Evolutionary conservation across 2,113 vertebrate genomes (phyloP).

Genomic region (Bos taurus): DNA sequence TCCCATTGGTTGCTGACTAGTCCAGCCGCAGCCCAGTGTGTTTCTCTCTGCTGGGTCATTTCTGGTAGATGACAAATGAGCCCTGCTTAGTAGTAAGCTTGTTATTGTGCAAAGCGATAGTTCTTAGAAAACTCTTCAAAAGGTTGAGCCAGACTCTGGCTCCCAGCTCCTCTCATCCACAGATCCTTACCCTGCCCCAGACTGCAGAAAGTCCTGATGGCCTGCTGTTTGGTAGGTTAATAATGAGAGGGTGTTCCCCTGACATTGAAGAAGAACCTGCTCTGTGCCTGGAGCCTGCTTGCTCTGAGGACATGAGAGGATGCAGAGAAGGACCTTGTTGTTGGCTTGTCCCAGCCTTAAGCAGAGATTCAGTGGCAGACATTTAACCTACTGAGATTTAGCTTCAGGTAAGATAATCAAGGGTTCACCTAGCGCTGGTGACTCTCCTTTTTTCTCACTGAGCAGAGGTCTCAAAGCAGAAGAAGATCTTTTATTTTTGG

Average conservation of each 20-base stretch:
- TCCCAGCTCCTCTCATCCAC: neutral
- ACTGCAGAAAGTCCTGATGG: neutral
- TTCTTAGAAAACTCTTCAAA: neutral
- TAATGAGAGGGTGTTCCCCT: neutral
- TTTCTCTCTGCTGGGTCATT: neutral
- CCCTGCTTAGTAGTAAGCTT: neutral
- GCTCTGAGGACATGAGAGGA: neutral
- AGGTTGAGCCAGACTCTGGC: neutral
- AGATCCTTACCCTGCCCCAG: neutral
- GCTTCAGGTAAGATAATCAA: rapidly evolving
- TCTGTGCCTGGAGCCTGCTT: neutral
- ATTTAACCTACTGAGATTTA: neutral
- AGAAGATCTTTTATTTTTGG: neutral
- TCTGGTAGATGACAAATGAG: neutral
- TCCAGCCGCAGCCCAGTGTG: neutral
- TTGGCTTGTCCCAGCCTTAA: neutral
- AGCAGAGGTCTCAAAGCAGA: neutral
- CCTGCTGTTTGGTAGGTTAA: neutral
- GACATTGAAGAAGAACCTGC: rapidly evolving
- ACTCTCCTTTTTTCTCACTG: neutral
- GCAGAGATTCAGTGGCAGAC: neutral
- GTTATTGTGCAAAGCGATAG: neutral
- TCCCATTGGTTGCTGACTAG: neutral
- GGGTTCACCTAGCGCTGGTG: neutral
- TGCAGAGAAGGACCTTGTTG: neutral